Evolutionary conservation across 2,888 invertebrate species (phyloP).

Genomic region (Dasypogon diadema): DNA sequence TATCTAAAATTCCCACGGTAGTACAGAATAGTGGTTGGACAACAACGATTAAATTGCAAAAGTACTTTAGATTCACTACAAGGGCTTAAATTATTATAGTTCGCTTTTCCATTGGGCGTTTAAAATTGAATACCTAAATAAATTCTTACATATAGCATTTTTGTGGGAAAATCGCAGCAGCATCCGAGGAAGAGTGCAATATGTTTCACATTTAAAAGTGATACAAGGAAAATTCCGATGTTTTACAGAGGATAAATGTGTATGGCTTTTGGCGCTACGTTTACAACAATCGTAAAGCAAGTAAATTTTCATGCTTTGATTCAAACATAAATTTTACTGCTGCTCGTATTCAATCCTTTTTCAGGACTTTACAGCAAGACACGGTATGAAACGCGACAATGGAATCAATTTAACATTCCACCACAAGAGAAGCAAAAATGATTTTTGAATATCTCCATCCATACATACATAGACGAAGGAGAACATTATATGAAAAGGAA

Average conservation of each 20-base stretch:
- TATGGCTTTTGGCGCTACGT: neutral
- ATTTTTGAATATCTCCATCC: neutral
- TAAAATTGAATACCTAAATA: too few species aligned
- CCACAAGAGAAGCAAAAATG: neutral
- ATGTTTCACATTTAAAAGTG: too few species aligned
- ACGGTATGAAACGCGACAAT: neutral
- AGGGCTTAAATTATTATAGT: too few species aligned
- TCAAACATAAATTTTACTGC: constrained; percentile 24
- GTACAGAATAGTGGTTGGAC: too few species aligned
- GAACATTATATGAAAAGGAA: neutral
- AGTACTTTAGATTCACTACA: too few species aligned
- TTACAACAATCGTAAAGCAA: neutral
- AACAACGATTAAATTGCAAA: too few species aligned
- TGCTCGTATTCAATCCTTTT: constrained; percentile 24
- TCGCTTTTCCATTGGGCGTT: too few species aligned
- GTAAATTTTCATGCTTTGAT: neutral
- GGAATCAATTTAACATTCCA: constrained; percentile 17
- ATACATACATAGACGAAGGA: too few species aligned
- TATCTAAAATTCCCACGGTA: too few species aligned
- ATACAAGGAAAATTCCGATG: neutral
- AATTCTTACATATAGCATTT: too few species aligned
- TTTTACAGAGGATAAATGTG: constrained; percentile 19
- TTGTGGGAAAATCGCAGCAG: too few species aligned
- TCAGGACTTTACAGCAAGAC: neutral
- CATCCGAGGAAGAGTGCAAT: too few species aligned